Conservation (phyloP, 2,113 vertebrate genomes). For the Macrotis lagotis region DNA sequence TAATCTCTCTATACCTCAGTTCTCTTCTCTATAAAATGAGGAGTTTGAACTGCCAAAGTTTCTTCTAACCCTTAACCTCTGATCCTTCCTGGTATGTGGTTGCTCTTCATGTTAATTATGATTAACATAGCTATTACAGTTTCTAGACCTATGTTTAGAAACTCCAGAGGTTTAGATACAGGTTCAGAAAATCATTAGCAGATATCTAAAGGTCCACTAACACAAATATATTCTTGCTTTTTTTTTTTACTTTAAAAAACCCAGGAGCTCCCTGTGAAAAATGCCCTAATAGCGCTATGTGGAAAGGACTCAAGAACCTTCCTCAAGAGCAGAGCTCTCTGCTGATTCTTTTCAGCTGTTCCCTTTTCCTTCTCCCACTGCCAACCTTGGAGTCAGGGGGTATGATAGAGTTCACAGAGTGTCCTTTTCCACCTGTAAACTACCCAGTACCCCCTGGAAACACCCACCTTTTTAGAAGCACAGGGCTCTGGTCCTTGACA, state of each 20-base stretch:
- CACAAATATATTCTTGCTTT: background rate
- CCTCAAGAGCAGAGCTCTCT: background rate
- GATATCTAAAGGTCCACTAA: no score
- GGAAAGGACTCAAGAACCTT: background rate
- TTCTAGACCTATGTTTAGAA: rapidly evolving
- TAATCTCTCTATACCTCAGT: background rate
- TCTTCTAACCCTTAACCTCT: background rate
- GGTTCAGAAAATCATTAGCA: background rate
- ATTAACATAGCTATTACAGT: rapidly evolving
- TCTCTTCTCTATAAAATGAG: background rate
- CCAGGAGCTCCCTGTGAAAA: background rate
- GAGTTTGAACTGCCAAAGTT: background rate
- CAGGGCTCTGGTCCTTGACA: background rate
- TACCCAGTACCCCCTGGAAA: background rate
- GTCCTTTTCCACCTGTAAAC: background rate
- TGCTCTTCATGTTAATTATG: rapidly evolving
- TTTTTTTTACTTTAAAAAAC: background rate
- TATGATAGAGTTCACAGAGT: no score
- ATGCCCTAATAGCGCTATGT: background rate
- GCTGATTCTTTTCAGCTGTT: background rate
- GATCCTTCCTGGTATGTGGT: background rate
- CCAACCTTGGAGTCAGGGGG: background rate
- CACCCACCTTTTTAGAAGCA: background rate
- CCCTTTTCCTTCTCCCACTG: background rate
- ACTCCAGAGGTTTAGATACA: rapidly evolving